Conservation (phyloP, 2,888 invertebrate genomes). For the Pseudanteris insignis region DNA sequence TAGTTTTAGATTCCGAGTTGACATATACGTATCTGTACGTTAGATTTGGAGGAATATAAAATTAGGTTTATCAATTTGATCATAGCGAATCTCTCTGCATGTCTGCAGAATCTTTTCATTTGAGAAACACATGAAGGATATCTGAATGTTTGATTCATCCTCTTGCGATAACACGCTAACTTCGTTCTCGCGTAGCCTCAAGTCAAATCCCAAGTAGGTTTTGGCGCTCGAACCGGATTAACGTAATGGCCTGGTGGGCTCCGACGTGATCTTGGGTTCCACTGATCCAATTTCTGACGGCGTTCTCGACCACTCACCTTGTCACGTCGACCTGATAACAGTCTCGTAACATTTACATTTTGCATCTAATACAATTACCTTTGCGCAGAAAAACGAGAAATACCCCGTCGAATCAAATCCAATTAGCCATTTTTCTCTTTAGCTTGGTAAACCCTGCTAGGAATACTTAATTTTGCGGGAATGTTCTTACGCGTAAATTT, state of each 20-base stretch:
- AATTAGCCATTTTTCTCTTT: constrained; percentile 32
- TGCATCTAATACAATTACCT: constrained; percentile 42
- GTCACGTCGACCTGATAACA: constrained; percentile 44
- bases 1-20: background rate
- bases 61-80: constrained; percentile 43
- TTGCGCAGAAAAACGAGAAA: constrained; percentile 31
- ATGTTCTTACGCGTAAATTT: too few species aligned
- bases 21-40: constrained; percentile 6
- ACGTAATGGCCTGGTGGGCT: constrained; percentile 61
- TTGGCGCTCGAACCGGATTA: constrained; percentile 61
- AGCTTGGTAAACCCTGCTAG: background rate
- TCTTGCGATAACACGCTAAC: constrained; percentile 49
- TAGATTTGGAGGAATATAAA: constrained; percentile 33
- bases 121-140: constrained; percentile 38
- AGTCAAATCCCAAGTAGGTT: constrained; percentile 55
- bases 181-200: constrained; percentile 49
- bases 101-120: constrained; percentile 36
- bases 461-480: too few species aligned
- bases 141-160: constrained; percentile 44
- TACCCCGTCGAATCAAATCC: constrained; percentile 37
- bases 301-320: constrained; percentile 39
- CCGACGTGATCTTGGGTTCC: constrained; percentile 52
- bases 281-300: constrained; percentile 44
- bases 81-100: constrained; percentile 19
- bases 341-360: constrained; percentile 42